These are phyloP conservation scores for Drosophila pectinifera DNA, from an alignment of 1,140 invertebrate genomes.

Conservation along the genomic window DNA sequence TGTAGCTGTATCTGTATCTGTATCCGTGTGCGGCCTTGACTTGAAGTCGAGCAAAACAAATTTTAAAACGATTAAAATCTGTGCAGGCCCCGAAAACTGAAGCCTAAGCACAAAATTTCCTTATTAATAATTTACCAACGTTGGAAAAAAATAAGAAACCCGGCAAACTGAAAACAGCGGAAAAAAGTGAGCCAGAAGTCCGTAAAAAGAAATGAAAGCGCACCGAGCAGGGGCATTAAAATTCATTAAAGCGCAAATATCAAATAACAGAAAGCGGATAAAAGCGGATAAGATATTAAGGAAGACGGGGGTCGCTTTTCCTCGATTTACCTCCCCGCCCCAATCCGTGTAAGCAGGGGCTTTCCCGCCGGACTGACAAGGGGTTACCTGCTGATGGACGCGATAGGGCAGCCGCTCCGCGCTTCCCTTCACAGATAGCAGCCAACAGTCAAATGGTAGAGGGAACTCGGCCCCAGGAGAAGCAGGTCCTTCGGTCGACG, in stretches of 20 bases:
- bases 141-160: conserved; percentile 1
- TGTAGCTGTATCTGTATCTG: background rate
- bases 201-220: conserved; percentile 25
- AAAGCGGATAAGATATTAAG: conserved; percentile 46
- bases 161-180: background rate
- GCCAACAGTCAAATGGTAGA: conserved; percentile 43
- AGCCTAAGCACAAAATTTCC: conserved; percentile 63
- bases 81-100: conserved; percentile 27
- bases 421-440: conserved; percentile 10
- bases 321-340: background rate
- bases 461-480: conserved; percentile 9
- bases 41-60: conserved; percentile 19
- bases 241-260: conserved; percentile 72
- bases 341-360: too few relatives aligned
- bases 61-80: conserved; percentile 61
- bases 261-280: conserved; percentile 58
- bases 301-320: conserved; percentile 5
- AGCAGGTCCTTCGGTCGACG: background rate
- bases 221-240: conserved; percentile 33
- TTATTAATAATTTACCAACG: conserved; percentile 71
- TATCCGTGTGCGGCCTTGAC: conserved; percentile 18
- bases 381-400: conserved; percentile 59
- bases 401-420: conserved; percentile 45
- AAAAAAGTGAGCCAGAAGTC: background rate
- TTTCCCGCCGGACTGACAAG: conserved; percentile 38